Conservation (phyloP, 2,888 invertebrate genomes). For the Torymus auratus region DNA sequence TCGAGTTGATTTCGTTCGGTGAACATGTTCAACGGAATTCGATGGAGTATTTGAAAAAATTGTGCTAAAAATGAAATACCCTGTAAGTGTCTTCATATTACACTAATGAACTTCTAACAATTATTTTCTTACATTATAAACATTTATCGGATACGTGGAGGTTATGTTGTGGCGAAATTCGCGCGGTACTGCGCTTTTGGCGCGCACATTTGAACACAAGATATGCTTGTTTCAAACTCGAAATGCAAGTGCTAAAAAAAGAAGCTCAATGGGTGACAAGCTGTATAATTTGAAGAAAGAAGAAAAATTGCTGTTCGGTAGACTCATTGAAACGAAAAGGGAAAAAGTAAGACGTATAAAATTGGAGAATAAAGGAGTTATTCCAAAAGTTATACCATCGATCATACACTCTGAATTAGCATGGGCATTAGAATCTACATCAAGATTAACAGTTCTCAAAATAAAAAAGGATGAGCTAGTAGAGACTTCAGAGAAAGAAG, state of each 20-base stretch:
- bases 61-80: too few species aligned
- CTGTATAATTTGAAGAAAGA: constrained; percentile 67
- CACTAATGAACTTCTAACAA: too few species aligned
- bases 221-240: not conserved
- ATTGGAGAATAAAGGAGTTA: constrained; percentile 53
- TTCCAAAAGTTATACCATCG: not conserved
- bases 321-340: constrained; percentile 78
- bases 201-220: constrained; percentile 15
- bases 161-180: constrained; percentile 55
- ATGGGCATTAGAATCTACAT: constrained; percentile 7
- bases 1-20: too few species aligned
- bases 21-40: too few species aligned
- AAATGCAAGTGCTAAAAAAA: constrained; percentile 14
- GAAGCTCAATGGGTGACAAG: not conserved
- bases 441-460: constrained; percentile 4
- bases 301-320: constrained; percentile 78
- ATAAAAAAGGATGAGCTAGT: not conserved
- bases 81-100: too few species aligned
- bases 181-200: constrained; percentile 19
- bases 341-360: constrained; percentile 74
- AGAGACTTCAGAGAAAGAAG: not conserved
- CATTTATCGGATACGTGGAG: constrained; percentile 9
- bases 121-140: too few species aligned
- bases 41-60: too few species aligned
- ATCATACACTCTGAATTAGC: constrained; percentile 35